Percentiles rank a stretch among this genome's conserved stretches.
Conservation (phyloP, 2,113 vertebrate genomes). For the Cavia porcellus region DNA sequence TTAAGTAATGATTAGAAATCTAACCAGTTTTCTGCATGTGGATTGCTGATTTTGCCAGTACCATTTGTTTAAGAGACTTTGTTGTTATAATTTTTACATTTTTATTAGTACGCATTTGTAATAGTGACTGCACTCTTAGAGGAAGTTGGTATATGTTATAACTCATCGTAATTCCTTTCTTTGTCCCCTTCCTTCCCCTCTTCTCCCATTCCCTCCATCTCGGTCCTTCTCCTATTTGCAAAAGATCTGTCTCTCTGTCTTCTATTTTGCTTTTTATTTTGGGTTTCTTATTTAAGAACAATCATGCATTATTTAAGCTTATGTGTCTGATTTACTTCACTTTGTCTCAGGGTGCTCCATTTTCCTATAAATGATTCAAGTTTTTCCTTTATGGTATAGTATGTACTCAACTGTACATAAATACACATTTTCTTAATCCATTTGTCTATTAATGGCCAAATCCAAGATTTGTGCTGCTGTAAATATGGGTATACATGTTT, state of each 20-base stretch:
- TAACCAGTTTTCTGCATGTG: not conserved
- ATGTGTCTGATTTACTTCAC: not conserved
- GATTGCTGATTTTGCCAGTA: not conserved
- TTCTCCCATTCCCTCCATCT: not conserved
- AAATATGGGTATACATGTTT: not conserved
- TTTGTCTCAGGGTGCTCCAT: not conserved
- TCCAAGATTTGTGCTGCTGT: not conserved
- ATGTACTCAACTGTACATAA: not conserved
- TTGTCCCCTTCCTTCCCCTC: not conserved
- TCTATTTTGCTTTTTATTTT: not conserved
- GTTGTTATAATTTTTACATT: not conserved
- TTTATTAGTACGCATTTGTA: not conserved
- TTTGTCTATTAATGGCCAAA: not conserved
- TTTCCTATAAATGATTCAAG: not conserved
- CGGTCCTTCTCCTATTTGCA: not conserved
- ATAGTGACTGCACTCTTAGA: not conserved
- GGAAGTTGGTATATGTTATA: not conserved
- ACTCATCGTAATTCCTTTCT: not conserved
- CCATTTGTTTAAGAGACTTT: not conserved
- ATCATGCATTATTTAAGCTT: not conserved
- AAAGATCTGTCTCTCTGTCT: not conserved
- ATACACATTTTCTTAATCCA: not conserved
- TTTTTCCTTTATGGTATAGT: not conserved
- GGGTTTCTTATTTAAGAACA: not conserved
- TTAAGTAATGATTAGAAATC: not conserved